A percentile compares a stretch with the other conserved stretches of the same genome.
Conservation (phyloP, 2,888 invertebrate genomes). For the Hirtodrosophila duncani region DNA sequence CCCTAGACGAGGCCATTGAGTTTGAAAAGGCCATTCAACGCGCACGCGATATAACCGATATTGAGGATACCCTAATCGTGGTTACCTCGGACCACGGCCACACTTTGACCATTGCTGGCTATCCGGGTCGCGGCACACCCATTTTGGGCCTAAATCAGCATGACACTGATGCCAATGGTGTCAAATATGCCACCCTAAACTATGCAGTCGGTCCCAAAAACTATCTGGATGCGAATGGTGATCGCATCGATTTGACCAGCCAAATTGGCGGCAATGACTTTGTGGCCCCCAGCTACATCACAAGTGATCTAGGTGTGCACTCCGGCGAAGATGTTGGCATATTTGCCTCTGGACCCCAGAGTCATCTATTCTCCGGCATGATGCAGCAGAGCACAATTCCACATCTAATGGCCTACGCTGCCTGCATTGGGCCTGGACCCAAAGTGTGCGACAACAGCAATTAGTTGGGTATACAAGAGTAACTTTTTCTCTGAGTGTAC, state of each 20-base stretch:
- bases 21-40: slow-evolving; percentile 84
- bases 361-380: slow-evolving; percentile 87
- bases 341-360: slow-evolving; percentile 86
- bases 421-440: slow-evolving; percentile 82
- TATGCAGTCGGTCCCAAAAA: slow-evolving; percentile 84
- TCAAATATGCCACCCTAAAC: slow-evolving; percentile 84
- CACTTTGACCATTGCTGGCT: slow-evolving; percentile 86
- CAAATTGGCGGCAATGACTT: slow-evolving; percentile 43
- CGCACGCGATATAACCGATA: slow-evolving; percentile 81
- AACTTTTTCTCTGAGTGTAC: no score
- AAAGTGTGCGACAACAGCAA: no score
- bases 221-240: slow-evolving; percentile 47
- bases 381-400: slow-evolving; percentile 88
- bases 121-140: slow-evolving; percentile 79
- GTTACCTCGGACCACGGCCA: slow-evolving; percentile 91
- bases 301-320: slow-evolving; percentile 81
- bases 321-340: slow-evolving; percentile 89
- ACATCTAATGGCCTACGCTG: slow-evolving; percentile 84
- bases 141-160: slow-evolving; percentile 80
- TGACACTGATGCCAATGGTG: slow-evolving; percentile 80
- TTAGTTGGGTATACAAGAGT: no score
- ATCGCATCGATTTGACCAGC: slow-evolving; percentile 53
- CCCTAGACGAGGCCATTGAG: slow-evolving; percentile 88
- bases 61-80: slow-evolving; percentile 86
- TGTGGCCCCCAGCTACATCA: slow-evolving; percentile 79